Percentiles rank a stretch among this genome's conserved stretches.
These are phyloP conservation scores for Umimayanthus chanpuru DNA, from an alignment of 92 coral and sea anemone species.

Conservation along the genomic window DNA sequence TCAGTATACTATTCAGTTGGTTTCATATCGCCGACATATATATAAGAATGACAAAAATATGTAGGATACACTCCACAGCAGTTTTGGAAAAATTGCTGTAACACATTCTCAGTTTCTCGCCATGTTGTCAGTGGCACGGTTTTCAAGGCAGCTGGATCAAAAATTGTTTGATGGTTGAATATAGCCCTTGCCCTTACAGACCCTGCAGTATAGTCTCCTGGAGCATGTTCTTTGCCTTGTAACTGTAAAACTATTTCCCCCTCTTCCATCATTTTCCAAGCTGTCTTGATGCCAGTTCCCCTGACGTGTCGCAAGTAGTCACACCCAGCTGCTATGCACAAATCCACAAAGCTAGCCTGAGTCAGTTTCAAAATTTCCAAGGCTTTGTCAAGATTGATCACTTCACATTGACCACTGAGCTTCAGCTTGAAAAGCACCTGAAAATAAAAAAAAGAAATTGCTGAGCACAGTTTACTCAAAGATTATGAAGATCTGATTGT, in stretches of 20 bases:
- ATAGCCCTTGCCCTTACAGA: conserved; percentile 34
- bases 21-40: not conserved
- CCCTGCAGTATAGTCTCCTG: conserved; percentile 15
- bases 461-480: not conserved
- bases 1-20: no score
- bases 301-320: conserved; percentile 26
- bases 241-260: not conserved
- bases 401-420: conserved; percentile 44
- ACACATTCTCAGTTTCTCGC: conserved; percentile 9
- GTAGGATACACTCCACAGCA: conserved; percentile 18
- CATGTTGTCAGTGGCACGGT: not conserved
- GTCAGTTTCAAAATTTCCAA: conserved; percentile 32
- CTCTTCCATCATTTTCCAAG: conserved; percentile 12
- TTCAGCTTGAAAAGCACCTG: conserved; percentile 57
- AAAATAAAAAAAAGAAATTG: not conserved
- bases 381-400: conserved; percentile 26
- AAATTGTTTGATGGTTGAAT: conserved; percentile 25
- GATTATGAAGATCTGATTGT: not conserved
- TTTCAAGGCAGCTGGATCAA: conserved; percentile 11
- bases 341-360: conserved; percentile 29
- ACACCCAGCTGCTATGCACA: conserved; percentile 51
- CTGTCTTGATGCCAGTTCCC: conserved; percentile 44
- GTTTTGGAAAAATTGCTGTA: not conserved
- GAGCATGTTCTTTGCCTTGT: conserved; percentile 1
- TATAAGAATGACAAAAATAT: not conserved